These are phyloP conservation scores for Cavia aperea DNA, from an alignment of 2,113 vertebrate species.

Conservation along the genomic window DNA sequence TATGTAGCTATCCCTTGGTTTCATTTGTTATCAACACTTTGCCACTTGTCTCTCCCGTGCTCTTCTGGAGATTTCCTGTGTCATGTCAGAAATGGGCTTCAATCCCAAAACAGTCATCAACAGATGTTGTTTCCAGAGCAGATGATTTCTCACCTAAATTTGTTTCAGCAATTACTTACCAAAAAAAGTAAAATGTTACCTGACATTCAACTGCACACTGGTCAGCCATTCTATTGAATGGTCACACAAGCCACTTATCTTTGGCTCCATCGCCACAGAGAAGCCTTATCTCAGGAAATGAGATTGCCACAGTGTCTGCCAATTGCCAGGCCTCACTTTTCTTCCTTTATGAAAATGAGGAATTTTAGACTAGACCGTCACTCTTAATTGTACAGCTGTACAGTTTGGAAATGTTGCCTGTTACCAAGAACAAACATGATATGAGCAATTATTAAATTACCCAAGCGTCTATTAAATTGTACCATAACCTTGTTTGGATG, in stretches of 20 bases:
- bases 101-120: not conserved
- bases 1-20: not conserved
- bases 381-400: not conserved
- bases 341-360: not conserved
- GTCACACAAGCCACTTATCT: not conserved
- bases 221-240: not conserved
- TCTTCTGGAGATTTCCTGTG: not conserved
- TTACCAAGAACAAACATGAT: not conserved
- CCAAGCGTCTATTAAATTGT: not conserved
- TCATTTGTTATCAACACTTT: not conserved
- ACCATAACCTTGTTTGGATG: not conserved
- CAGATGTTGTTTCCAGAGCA: not conserved
- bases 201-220: not conserved
- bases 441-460: conserved; percentile 16
- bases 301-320: not conserved
- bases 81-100: not conserved
- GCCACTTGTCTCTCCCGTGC: not conserved
- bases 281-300: not conserved
- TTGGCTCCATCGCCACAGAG: not conserved
- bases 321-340: not conserved
- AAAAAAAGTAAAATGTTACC: not conserved
- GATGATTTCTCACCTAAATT: not conserved
- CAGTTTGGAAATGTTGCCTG: not conserved
- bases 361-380: not conserved
- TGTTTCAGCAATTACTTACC: not conserved